Percentiles rank a stretch among this genome's conserved stretches.
phyloP scores from a whole-genome alignment of 2,113 vertebrate genomes.

The Pao palembangensis region DNA sequence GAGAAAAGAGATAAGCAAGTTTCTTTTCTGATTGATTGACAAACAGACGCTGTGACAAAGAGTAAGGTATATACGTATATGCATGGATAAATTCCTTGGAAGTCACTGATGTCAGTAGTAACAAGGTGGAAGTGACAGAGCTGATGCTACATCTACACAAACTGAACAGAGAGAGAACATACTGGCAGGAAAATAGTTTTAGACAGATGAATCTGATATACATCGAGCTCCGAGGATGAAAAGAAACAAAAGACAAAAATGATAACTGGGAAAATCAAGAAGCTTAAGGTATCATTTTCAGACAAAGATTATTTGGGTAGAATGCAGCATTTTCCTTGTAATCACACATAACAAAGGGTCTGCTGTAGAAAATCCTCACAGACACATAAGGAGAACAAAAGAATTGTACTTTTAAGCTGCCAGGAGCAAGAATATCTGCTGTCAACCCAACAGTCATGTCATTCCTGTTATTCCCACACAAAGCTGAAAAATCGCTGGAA shows the following conservation, averaged over 20 bases:
- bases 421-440: conserved; percentile 39
- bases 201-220: conserved; percentile 12
- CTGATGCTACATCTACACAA: neutral
- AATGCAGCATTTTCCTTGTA: conserved; percentile 40
- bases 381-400: conserved; percentile 48
- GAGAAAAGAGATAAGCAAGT: conserved; percentile 37
- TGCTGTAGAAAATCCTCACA: conserved; percentile 46
- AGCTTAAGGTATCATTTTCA: conserved; percentile 28
- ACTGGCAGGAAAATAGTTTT: neutral
- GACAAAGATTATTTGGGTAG: conserved; percentile 35
- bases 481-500: conserved; percentile 28
- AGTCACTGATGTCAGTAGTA: neutral
- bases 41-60: conserved; percentile 23
- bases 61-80: conserved; percentile 21
- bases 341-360: conserved; percentile 34
- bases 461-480: conserved; percentile 34
- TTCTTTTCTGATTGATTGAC: conserved; percentile 45
- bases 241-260: conserved; percentile 19
- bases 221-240: neutral
- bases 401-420: conserved; percentile 58
- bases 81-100: conserved; percentile 5
- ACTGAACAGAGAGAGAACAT: neutral
- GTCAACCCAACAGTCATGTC: conserved; percentile 34
- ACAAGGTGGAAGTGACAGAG: neutral
- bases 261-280: conserved; percentile 22